These are phyloP conservation scores for Bibio marci DNA, from an alignment of 2,888 invertebrate species.

Conservation along the genomic window DNA sequence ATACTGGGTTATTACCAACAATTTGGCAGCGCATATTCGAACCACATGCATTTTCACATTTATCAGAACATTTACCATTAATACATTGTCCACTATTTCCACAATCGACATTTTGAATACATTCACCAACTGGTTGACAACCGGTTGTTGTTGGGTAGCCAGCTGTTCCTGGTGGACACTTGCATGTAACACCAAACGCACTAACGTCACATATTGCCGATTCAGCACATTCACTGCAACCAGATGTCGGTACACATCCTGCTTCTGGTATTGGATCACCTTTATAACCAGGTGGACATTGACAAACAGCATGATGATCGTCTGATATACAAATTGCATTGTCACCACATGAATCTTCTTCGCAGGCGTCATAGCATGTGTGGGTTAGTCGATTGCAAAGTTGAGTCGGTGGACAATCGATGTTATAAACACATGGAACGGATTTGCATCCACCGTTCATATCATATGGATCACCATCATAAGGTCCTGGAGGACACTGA, in stretches of 20 bases:
- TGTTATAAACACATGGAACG: conserved; percentile 74
- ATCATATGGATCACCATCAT: conserved; percentile 72
- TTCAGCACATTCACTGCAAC: conserved; percentile 67
- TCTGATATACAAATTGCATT: conserved; percentile 80
- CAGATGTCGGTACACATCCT: conserved; percentile 52
- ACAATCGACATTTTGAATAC: conserved; percentile 59
- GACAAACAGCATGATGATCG: conserved; percentile 64
- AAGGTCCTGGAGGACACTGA: conserved; percentile 75
- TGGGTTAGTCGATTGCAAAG: conserved; percentile 69
- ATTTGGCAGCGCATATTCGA: conserved; percentile 65
- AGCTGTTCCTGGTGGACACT: conserved; percentile 56
- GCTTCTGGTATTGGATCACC: conserved; percentile 73
- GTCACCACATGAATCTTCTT: conserved; percentile 64
- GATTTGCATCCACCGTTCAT: conserved; percentile 52
- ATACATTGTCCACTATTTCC: conserved; percentile 56
- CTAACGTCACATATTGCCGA: conserved; percentile 61
- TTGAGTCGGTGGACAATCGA: conserved; percentile 63
- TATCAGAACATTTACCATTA: conserved; percentile 55
- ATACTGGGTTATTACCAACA: conserved; percentile 57
- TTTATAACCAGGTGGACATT: conserved; percentile 69
- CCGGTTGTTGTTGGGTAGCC: conserved; percentile 61
- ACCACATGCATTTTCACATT: conserved; percentile 69
- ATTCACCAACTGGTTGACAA: conserved; percentile 63
- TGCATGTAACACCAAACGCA: conserved; percentile 52
- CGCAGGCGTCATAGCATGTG: conserved; percentile 65